These are phyloP conservation scores for Asteroscopus sphinx DNA, from an alignment of 2,888 invertebrate genomes.

Conservation along the genomic window DNA sequence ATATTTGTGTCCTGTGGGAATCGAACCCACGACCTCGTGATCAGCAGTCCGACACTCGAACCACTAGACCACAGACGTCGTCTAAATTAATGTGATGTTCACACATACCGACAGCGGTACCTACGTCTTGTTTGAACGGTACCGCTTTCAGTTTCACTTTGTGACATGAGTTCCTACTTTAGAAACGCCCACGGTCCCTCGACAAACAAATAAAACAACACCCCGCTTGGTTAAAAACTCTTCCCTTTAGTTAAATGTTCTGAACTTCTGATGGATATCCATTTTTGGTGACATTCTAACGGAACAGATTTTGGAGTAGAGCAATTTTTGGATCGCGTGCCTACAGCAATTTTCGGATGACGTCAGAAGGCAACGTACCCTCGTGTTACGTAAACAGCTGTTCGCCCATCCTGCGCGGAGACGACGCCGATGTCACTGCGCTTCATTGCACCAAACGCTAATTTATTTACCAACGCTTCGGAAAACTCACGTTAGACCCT, in stretches of 20 bases:
- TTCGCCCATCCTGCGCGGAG: slow-evolving; percentile 18
- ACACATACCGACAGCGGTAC: too few species aligned
- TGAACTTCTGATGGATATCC: slow-evolving; percentile 1
- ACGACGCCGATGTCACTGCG: slow-evolving; percentile 33
- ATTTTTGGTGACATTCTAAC: slow-evolving; percentile 13
- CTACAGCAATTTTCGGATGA: slow-evolving; percentile 11
- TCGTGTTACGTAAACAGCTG: slow-evolving; percentile 46
- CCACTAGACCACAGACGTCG: too few species aligned
- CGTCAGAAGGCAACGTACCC: slow-evolving; percentile 32
- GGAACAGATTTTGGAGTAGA: not conserved
- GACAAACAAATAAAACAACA: not conserved
- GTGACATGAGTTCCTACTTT: too few species aligned
- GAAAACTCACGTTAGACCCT: slow-evolving; percentile 31
- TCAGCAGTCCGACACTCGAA: too few species aligned
- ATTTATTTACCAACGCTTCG: slow-evolving; percentile 42
- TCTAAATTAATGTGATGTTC: too few species aligned
- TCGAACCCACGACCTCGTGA: too few species aligned
- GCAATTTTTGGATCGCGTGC: slow-evolving; percentile 1
- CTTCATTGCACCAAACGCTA: slow-evolving; percentile 46
- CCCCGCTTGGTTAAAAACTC: slow-evolving; percentile 18
- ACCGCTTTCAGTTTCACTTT: too few species aligned
- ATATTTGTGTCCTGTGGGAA: too few species aligned
- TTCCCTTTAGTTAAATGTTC: not conserved
- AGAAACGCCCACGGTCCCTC: too few species aligned
- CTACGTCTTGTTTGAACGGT: too few species aligned